Base-by-base conservation (phyloP, 2,888 invertebrate species). In the Orthosia cruda region DNA sequence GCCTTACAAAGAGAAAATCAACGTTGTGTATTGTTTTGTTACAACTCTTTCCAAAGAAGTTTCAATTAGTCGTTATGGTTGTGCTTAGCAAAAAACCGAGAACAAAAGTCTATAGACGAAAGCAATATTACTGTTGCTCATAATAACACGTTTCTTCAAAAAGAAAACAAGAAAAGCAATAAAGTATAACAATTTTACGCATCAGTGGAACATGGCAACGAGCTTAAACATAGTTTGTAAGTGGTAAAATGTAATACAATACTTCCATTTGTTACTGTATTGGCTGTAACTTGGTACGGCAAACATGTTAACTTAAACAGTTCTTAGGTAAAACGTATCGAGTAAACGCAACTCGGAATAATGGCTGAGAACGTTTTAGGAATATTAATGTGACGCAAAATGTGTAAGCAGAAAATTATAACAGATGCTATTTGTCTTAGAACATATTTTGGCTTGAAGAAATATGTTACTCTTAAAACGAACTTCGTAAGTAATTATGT, bases 231-330 rank as follows among this genome's bases (percentile, higher is more conserved):
- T 85, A 83, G 87, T 92, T 89, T 87, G 88, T 91, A 90, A 92
- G 89, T 91, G 88, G 91, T 85, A 83, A 87, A 89, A 87, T 91
- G 94, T 93, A 94, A 93, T 89, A 93, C 92, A 93, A 95, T 93
- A 93, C 92, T 88, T 90, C 90, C 90, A 92, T 93, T 94, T 92
- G 92, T 90, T 91, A 91, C 90, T 85, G 88, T 90, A 91, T 90
- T 89, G 89, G 63, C 90, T 86, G 91, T 90, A 91, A 92, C 89
- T 92, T 88, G 84, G 87, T 88, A 89, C 89, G 89, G 89, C 89
- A 90, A 92, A 93, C 91, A 80, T 90, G 87, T 88, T 81, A 86
- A 88, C 87, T 90, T 87, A 88, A 89, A 90, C 90, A 90, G 84
- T 85, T 79, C 77, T 77, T 67, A 85, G 86, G 83, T 85, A 83